Evolutionary conservation across 2,113 vertebrate species (phyloP).

Genomic region (Nycticryphes semicollaris): DNA sequence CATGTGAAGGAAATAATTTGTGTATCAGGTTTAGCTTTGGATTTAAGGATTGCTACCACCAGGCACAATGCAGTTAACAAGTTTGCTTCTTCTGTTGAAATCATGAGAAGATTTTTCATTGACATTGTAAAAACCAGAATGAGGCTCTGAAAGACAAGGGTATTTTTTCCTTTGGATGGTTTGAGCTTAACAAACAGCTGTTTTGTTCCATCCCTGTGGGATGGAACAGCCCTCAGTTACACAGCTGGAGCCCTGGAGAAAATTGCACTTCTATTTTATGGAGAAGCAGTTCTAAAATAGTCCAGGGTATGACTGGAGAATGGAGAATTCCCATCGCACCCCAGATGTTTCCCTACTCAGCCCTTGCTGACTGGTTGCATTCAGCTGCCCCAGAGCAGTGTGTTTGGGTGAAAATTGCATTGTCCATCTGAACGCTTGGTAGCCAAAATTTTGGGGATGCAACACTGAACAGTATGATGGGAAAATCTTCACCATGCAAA

Average conservation of each 20-base stretch:
- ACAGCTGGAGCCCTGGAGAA: background rate
- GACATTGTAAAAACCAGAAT: rapidly evolving
- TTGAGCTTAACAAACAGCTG: background rate
- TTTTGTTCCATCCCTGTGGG: background rate
- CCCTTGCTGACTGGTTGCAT: background rate
- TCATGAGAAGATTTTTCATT: background rate
- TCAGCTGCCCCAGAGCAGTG: background rate
- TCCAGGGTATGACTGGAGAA: background rate
- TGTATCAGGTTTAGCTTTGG: background rate
- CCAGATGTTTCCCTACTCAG: background rate
- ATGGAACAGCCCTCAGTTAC: background rate
- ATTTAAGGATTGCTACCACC: background rate
- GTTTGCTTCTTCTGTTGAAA: background rate
- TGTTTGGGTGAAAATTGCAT: background rate
- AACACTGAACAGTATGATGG: background rate
- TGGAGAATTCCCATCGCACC: background rate
- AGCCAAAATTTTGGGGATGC: rapidly evolving
- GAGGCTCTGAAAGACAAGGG: background rate
- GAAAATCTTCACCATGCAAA: background rate
- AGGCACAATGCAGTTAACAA: rapidly evolving
- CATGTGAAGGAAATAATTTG: rapidly evolving
- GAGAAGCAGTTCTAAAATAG: background rate
- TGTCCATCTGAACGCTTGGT: background rate
- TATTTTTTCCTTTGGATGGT: background rate
- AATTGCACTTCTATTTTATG: background rate